Base-by-base conservation (phyloP, 2,113 vertebrate species). In the Chaenocephalus aceratus region DNA sequence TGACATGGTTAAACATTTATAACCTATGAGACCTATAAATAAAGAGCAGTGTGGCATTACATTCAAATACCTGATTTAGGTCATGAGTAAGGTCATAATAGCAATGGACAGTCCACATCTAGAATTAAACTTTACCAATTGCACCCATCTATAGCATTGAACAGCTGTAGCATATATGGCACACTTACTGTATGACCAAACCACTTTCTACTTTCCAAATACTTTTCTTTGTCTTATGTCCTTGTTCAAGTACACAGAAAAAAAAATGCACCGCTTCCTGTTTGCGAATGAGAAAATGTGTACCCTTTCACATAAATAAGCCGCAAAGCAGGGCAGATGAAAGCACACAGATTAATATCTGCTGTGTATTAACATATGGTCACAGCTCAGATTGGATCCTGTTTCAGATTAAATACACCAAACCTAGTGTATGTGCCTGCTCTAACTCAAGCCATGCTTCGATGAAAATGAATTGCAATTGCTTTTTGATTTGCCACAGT, bases 401-500 rank as follows among this genome's bases (percentile, higher is more conserved):
- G 51, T 64, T 61, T 69, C 52, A 26, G 72, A 86, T 84, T 75
- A 90, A 86, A 87, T 46, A 85, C 75, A 77, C 68, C 70, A 77
- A 68, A 80, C 64, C 23, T 30, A n/a, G 51, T 9, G 54, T 77
- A 49, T 57, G 48, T 48, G 67, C 61, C 73, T 49, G 34, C 57
- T 67, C 62, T 73, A 16, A 81, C 59, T 82, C 59, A 75, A 82
- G 64, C 45, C 78, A 49, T 76, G 77, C 41, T 16, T 67, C 77
- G 82, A 84, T 77, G 58, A 74, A 86, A 86, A 88, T 80, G 64
- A 89, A 86, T 88, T 75, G 78, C 79, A 86, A 88, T 86, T 87
- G 63, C 78, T 83, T 86, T 91, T 84, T 91, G 85, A 91, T 92
- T 89, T 85, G 82, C 81, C 73, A 87, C 75, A 75, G 88, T 89